Evolutionary conservation across 2,113 vertebrate species (phyloP).

Genomic region (Micronisus gabar): DNA sequence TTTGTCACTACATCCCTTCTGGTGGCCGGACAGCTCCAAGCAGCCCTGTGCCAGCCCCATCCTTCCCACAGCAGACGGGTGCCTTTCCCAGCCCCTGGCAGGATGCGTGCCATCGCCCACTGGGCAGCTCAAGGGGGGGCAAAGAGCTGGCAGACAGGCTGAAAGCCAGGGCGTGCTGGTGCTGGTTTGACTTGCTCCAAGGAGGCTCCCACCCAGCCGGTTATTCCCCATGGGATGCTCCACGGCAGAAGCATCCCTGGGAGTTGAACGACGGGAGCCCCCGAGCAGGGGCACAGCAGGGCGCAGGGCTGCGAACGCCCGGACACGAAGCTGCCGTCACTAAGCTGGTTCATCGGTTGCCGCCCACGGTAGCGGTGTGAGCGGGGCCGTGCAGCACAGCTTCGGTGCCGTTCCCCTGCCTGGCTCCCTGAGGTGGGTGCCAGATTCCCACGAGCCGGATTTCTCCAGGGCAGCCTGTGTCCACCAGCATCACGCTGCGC

Average conservation of each 20-base stretch:
- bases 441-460: neutral
- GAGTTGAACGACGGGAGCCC: neutral
- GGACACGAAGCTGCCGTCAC: neutral
- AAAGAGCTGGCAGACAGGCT: neutral
- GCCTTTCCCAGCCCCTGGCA: neutral
- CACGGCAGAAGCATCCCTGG: neutral
- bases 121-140: accelerated
- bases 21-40: neutral
- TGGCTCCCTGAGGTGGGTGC: accelerated
- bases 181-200: neutral
- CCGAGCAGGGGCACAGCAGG: accelerated
- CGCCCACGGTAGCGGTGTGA: accelerated
- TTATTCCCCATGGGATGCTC: neutral
- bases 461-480: neutral
- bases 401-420: neutral
- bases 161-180: neutral
- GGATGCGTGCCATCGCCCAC: neutral
- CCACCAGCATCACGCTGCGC: neutral
- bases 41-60: neutral
- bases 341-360: accelerated
- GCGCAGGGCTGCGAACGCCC: accelerated
- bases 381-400: accelerated
- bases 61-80: neutral
- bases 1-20: neutral
- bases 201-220: neutral